Evolutionary conservation across 2,797 vertebrate species (phyloP), one percentile per base, ranked within the genome.

Genomic region (Lophotriccus pileatus): DNA sequence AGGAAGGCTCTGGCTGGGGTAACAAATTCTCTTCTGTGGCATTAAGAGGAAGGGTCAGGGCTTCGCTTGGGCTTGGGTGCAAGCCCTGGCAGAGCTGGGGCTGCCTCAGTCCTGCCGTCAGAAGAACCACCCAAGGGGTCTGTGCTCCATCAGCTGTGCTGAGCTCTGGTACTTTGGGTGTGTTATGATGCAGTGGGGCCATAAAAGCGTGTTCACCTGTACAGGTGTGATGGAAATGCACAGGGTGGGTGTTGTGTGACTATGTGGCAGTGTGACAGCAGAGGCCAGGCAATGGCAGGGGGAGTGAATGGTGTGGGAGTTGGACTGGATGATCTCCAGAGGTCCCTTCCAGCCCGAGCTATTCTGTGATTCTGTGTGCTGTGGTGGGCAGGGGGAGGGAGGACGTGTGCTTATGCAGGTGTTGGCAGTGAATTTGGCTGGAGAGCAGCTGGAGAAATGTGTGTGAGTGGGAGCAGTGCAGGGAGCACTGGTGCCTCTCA

Each of bases 1-100:
- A 69, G 70, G 92, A 88, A 87, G 84, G 49, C 80, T 91, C 79
- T 79, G 80, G 7, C 82, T 47, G 76, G 76, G 59, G 77, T 95
- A 78, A 91, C 63, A 27, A 75, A 58, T 46, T 53, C 47, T 93
- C 24, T 85, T 56, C n/a, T 75, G 0, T 22, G 43, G n/a, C 21
- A 4, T 13, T 76, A 30, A 69, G 70, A 63, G 74, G 63, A 59
- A 44, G 67, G 85, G 91, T 87, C 70, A 66, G 93, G 84, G 68
- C 59, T 83, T 59, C 19, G 0, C 36, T 49, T 1, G 3, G 76
- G 64, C 19, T 34, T 34, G 46, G 37, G 32, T 39, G 13, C 21
- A 52, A 56, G 56, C 22, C 9, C 2, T 1, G 12, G 17, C 43
- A 69, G 53, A 66, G 24, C 50, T 59, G 67, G 70, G 43, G 19